phyloP scores from a whole-genome alignment of 2,113 vertebrate species.

The Hyperopisus bebe region DNA sequence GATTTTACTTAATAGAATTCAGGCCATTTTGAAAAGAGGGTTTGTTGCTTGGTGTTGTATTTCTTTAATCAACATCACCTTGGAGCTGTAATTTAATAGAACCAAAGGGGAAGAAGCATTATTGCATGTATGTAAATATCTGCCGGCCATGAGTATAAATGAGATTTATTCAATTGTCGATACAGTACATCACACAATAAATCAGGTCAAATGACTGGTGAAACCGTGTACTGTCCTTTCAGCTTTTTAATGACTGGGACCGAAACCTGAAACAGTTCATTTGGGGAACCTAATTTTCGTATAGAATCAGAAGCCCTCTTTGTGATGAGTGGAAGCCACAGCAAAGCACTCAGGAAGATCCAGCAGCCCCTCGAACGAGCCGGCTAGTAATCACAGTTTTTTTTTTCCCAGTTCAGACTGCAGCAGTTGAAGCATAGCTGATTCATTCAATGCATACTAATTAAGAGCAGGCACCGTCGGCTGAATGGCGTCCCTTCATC shows the following conservation, averaged over 20 bases:
- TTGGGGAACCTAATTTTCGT: background rate
- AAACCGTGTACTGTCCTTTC: background rate
- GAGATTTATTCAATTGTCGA: background rate
- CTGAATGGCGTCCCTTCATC: background rate
- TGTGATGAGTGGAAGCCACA: background rate
- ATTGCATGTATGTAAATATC: background rate
- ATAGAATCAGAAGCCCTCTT: background rate
- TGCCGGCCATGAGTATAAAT: background rate
- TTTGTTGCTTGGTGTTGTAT: background rate
- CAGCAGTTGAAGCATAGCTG: background rate
- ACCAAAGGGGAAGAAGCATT: background rate
- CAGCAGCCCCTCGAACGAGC: background rate
- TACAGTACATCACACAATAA: background rate
- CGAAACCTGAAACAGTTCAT: background rate
- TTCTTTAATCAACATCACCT: background rate
- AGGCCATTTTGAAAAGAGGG: background rate
- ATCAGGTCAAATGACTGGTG: background rate
- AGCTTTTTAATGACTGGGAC: background rate
- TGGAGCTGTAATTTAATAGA: background rate
- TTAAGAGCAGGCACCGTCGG: background rate
- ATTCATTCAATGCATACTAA: conserved; percentile 14
- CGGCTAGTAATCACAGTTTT: background rate
- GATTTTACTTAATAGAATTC: background rate
- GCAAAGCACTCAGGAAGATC: background rate
- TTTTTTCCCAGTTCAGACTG: background rate